Conservation (phyloP, 1,140 invertebrate species). For the Neuroterus valhalla region DNA sequence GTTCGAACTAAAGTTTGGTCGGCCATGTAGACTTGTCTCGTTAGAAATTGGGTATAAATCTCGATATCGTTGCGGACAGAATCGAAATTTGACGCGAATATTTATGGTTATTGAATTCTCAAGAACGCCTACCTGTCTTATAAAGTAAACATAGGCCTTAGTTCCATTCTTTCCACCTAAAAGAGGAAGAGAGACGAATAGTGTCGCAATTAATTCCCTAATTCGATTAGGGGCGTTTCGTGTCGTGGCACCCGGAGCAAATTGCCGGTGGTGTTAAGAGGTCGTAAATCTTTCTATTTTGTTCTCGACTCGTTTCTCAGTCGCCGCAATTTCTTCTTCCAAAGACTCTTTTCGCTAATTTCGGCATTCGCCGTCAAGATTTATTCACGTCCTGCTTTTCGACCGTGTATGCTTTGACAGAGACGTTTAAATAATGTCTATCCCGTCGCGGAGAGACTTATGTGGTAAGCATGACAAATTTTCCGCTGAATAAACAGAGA, state of each 20-base stretch:
- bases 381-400: slow-evolving; percentile 41
- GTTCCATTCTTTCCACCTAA: background rate
- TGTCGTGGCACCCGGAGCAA: slow-evolving; percentile 38
- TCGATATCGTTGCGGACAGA: background rate
- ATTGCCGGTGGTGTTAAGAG: slow-evolving; percentile 44
- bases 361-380: slow-evolving; percentile 36
- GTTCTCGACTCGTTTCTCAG: slow-evolving; percentile 37
- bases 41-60: slow-evolving; percentile 28
- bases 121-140: slow-evolving; percentile 16
- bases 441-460: background rate
- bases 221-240: slow-evolving; percentile 54
- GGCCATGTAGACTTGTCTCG: background rate
- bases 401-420: slow-evolving; percentile 13
- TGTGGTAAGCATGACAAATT: background rate
- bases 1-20: background rate
- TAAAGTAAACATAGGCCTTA: no score
- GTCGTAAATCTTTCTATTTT: slow-evolving; percentile 46
- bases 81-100: slow-evolving; percentile 33
- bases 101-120: slow-evolving; percentile 52
- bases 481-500: background rate
- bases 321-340: slow-evolving; percentile 41
- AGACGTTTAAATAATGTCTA: background rate
- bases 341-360: slow-evolving; percentile 32
- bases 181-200: slow-evolving; percentile 31
- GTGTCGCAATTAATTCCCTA: slow-evolving; percentile 58